phyloP scores from a whole-genome alignment of 2,797 vertebrate genomes.

The Gymnodraco acuticeps region DNA sequence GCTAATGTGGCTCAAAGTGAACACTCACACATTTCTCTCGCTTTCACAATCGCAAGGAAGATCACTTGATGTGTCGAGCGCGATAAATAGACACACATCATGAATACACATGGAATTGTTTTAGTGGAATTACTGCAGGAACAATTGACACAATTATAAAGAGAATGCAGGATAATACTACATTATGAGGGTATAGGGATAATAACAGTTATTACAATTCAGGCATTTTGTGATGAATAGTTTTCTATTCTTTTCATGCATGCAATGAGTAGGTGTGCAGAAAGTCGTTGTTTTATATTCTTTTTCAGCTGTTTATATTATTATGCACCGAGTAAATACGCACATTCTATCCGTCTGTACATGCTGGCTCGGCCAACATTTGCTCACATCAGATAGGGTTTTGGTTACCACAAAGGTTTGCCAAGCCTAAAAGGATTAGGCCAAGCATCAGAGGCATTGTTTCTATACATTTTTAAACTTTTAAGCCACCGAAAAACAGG shows the following conservation, averaged over 20 bases:
- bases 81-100: conserved; percentile 14
- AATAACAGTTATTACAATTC: background rate
- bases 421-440: conserved; percentile 75
- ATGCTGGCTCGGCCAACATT: conserved; percentile 58
- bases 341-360: conserved; percentile 16
- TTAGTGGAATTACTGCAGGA: conserved; percentile 2
- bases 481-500: conserved; percentile 84
- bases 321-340: conserved; percentile 11
- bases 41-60: conserved; percentile 27
- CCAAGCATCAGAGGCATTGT: conserved; percentile 80
- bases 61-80: conserved; percentile 35
- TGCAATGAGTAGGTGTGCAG: background rate
- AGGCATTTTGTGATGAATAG: background rate
- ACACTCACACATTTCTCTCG: conserved; percentile 13
- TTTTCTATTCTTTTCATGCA: background rate
- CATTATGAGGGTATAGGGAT: background rate
- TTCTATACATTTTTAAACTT: conserved; percentile 85
- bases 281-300: background rate
- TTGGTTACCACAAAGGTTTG: conserved; percentile 68
- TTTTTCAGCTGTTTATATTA: conserved; percentile 14
- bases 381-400: conserved; percentile 66
- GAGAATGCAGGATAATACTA: background rate
- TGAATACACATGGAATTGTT: conserved; percentile 25
- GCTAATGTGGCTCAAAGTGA: conserved; percentile 40
- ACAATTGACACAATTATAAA: background rate